Evolutionary conservation across 2,797 vertebrate genomes (phyloP), one percentile per base, ranked within the genome.

Genomic region (Cheirogaleus major): DNA sequence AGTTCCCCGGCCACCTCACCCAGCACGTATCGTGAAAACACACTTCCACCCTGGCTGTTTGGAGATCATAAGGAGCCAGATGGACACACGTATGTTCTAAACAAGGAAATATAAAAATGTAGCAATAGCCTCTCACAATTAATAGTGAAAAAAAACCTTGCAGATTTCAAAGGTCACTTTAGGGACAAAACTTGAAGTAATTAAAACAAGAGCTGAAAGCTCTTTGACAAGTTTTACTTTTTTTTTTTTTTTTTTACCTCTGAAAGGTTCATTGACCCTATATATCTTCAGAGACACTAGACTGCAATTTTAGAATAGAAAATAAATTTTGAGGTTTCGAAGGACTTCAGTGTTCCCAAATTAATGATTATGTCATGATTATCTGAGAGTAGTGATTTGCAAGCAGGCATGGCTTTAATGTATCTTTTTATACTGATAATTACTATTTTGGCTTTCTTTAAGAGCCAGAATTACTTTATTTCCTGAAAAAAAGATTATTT

Each of bases 201-300:
- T 97, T 95, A 95, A 95, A 92, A 91, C 11, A 90, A 92, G 30
- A 95, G 18, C 25, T 91, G 55, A 98, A 90, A 92, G 27, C 17
- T 93, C 85, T 85, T 82, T 95, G 94, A 93, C 73, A 94, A 89
- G 57, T 80, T 96, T 95, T 91, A 32, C 18, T 83, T 85, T 95
- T 93, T 67, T 15, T 95, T 92, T 15, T 95, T 92, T 67, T 15
- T 45, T 95, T 94, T 67, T 15, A 27, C 90, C 32, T 93, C 81
- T 93, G 89, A 95, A 95, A 92, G 63, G 63, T 83, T 95, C 69
- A 86, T 25, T 82, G 90, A 96, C 50, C 88, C 82, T 86, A 45
- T 89, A 52, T 67, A 83, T 92, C 85, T 94, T 95, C 38, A 35
- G 59, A 90, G 82, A 76, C 50, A 85, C n/a, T 52, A 75, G 18